Percentiles rank a stretch among this genome's conserved stretches.
Evolutionary conservation across 2,888 invertebrate genomes (phyloP).

Genomic region (Tipula unca): DNA sequence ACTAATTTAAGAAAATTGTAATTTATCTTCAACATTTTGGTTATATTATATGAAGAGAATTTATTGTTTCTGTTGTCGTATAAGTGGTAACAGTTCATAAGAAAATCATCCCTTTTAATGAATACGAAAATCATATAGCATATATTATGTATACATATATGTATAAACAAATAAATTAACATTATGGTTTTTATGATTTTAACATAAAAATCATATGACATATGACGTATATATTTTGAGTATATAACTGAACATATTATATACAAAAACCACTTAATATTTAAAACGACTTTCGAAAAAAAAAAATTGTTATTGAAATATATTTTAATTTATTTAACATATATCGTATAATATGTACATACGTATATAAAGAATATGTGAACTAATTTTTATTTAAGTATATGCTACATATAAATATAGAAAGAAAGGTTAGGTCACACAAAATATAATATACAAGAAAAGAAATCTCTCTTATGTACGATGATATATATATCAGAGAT

Average conservation of each 20-base stretch:
- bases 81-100: neutral
- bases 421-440: neutral
- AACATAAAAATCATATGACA: neutral
- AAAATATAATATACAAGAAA: neutral
- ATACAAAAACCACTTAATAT: neutral
- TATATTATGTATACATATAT: neutral
- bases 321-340: conserved; percentile 9
- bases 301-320: neutral
- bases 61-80: neutral
- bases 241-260: neutral
- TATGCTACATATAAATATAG: neutral
- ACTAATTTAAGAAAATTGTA: neutral
- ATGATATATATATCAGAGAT: neutral
- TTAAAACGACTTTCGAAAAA: neutral
- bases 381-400: neutral
- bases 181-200: neutral
- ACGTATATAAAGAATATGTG: neutral
- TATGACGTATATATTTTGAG: neutral
- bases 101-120: neutral
- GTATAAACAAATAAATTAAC: neutral
- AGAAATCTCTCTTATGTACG: neutral
- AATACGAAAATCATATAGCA: neutral
- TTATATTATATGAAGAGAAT: neutral
- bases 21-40: neutral
- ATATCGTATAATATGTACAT: neutral